Conservation (phyloP, 2,113 vertebrate genomes). For the Rafetus swinhoei region DNA sequence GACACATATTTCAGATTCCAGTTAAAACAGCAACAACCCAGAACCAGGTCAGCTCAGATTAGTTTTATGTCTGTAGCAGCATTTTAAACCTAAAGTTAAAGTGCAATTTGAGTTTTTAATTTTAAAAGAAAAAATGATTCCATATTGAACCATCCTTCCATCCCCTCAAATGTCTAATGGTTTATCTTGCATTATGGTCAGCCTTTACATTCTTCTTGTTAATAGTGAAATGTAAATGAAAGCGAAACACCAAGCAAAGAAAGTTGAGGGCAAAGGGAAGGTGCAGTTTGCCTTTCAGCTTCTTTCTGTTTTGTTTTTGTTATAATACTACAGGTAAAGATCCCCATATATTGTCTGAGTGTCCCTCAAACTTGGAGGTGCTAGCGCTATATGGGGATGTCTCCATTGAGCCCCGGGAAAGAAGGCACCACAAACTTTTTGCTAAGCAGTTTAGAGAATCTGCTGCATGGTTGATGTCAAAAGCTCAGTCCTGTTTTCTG, state of each 20-base stretch:
- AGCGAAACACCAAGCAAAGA: rapidly evolving
- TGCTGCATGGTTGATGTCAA: background rate
- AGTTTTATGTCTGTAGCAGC: background rate
- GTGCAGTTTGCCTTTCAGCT: background rate
- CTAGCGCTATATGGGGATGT: background rate
- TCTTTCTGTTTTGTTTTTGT: background rate
- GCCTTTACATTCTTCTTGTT: background rate
- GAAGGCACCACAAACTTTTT: background rate
- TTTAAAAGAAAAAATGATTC: background rate
- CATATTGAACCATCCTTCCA: background rate
- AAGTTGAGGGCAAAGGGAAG: background rate
- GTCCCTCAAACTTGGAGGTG: background rate
- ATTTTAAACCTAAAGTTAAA: background rate
- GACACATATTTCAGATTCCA: background rate
- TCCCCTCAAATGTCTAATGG: background rate
- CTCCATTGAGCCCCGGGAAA: background rate
- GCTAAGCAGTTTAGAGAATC: background rate
- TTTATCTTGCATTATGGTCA: background rate
- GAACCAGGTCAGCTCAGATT: background rate
- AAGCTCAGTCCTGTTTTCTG: background rate
- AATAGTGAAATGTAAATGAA: background rate
- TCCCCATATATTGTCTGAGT: no score
- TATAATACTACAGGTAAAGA: background rate
- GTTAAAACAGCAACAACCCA: background rate
- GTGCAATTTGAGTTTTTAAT: background rate